Evolutionary conservation across 1,140 invertebrate species (phyloP).

Genomic region (Brachystomella parvula): DNA sequence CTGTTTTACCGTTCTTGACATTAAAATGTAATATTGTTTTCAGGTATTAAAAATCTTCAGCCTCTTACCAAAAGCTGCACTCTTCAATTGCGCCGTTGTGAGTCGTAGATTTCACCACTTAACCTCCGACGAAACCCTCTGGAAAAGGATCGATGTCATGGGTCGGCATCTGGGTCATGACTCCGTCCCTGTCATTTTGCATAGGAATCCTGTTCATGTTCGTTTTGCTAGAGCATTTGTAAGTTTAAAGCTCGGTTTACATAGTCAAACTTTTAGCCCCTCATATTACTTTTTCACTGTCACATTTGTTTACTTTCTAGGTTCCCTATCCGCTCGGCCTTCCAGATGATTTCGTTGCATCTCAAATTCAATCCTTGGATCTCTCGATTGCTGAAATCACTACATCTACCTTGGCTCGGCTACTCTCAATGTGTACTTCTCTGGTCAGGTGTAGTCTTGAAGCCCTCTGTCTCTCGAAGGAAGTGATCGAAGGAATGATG

Average conservation of each 20-base stretch:
- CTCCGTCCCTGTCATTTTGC: conserved; percentile 16
- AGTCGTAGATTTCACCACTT: conserved; percentile 25
- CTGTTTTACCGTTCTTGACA: background rate
- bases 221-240: conserved; percentile 23
- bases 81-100: conserved; percentile 14
- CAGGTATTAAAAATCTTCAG: conserved; percentile 27
- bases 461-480: conserved; percentile 11
- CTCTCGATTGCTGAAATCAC: conserved; percentile 15
- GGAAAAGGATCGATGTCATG: conserved; percentile 27
- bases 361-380: conserved; percentile 17
- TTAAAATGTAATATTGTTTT: conserved; percentile 5
- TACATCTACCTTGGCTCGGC: conserved; percentile 13
- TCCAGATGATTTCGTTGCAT: conserved; percentile 8
- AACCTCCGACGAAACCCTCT: conserved; percentile 30
- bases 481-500: conserved; percentile 22
- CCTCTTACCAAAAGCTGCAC: conserved; percentile 21
- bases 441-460: conserved; percentile 31
- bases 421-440: conserved; percentile 14
- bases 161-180: conserved; percentile 16
- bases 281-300: too few species aligned
- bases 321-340: conserved; percentile 14
- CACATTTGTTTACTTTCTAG: too few species aligned
- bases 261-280: too few species aligned
- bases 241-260: background rate
- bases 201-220: conserved; percentile 22